These are phyloP conservation scores for Diorhabda carinulata DNA, from an alignment of 1,140 invertebrate species.

Conservation along the genomic window DNA sequence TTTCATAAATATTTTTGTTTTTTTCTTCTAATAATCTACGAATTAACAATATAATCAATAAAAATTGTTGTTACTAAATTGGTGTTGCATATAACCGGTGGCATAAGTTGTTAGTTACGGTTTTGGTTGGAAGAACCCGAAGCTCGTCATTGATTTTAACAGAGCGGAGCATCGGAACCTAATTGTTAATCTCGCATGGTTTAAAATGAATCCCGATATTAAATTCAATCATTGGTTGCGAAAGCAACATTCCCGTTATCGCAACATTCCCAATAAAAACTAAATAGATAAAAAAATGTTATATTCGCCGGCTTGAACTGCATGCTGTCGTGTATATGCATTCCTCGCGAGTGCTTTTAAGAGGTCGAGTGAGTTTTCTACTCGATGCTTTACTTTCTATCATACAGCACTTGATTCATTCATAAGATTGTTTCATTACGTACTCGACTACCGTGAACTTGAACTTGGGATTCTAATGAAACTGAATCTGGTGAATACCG, in stretches of 20 bases:
- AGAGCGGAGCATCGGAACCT: constrained; percentile 25
- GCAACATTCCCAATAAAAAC: constrained; percentile 32
- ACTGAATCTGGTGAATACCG: constrained; percentile 35
- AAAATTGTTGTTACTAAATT: not conserved
- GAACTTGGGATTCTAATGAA: constrained; percentile 47
- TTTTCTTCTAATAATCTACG: not conserved
- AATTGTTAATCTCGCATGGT: constrained; percentile 21
- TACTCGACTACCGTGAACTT: constrained; percentile 47
- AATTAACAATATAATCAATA: not conserved
- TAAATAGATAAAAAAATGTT: constrained; percentile 19
- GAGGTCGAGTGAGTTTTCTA: constrained; percentile 24
- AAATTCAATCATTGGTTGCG: constrained; percentile 23
- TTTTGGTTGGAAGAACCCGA: constrained; percentile 23
- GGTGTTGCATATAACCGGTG: too few species aligned
- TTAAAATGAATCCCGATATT: not conserved
- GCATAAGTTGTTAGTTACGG: too few species aligned
- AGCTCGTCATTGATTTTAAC: constrained; percentile 19
- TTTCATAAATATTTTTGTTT: not conserved
- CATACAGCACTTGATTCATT: constrained; percentile 39
- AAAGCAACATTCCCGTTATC: constrained; percentile 31
- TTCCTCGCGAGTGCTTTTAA: constrained; percentile 24
- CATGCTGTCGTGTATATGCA: constrained; percentile 21
- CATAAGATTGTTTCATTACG: constrained; percentile 40
- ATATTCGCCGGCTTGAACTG: not conserved
- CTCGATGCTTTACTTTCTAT: constrained; percentile 34